phyloP scores from a whole-genome alignment of 2,797 vertebrate species.

The Apodemus agrarius region DNA sequence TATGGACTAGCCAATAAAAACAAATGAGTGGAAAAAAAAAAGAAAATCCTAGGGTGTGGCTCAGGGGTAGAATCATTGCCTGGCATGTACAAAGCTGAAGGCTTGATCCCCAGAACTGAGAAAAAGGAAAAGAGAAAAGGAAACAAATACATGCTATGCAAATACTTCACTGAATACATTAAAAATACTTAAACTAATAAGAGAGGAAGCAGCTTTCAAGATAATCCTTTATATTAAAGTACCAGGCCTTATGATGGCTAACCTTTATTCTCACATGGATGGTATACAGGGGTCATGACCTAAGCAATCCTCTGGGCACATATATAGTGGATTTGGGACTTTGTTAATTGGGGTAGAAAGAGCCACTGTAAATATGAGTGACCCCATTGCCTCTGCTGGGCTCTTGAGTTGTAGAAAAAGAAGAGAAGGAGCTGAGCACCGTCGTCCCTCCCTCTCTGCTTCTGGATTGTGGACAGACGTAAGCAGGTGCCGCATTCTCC shows the following conservation, averaged over 20 bases:
- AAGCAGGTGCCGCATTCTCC: background rate
- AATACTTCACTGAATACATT: background rate
- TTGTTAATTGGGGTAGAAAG: background rate
- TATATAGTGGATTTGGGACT: too few species aligned
- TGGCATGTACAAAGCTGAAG: background rate
- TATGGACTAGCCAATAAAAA: background rate
- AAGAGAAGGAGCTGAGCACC: background rate
- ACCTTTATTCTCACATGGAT: background rate
- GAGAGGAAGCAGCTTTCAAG: background rate
- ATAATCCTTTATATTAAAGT: background rate
- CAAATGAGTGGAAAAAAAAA: background rate
- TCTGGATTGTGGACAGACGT: background rate
- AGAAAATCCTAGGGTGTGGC: background rate
- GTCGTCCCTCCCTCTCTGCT: background rate
- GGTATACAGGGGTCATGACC: background rate
- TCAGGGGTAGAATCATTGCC: background rate
- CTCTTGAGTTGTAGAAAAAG: background rate
- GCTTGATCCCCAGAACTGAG: background rate
- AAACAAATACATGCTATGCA: background rate
- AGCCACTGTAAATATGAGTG: background rate
- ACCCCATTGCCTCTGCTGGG: too few species aligned
- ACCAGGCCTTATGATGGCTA: background rate
- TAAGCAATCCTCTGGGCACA: background rate
- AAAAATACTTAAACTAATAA: conserved; percentile 14
- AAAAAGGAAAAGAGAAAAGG: background rate